Conservation (phyloP, 2,797 vertebrate species). For the Typhlichthys subterraneus region DNA sequence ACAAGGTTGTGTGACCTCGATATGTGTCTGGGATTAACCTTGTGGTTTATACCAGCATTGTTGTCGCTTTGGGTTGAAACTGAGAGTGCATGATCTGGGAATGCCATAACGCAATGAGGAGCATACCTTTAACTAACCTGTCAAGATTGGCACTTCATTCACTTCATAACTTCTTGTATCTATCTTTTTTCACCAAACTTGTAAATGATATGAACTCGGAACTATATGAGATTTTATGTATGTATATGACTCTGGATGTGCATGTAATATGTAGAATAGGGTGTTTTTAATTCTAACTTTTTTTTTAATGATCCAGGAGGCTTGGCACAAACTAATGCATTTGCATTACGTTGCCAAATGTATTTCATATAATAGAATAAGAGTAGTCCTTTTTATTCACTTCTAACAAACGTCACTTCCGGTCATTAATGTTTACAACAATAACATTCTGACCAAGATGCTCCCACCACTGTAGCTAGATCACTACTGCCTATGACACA, state of each 20-base stretch:
- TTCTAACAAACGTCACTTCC: slow-evolving; percentile 68
- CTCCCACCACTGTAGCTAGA: slow-evolving; percentile 1
- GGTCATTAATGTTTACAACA: slow-evolving; percentile 78
- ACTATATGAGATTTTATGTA: slow-evolving; percentile 72
- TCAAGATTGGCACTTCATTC: background rate
- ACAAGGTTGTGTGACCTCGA: background rate
- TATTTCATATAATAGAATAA: slow-evolving; percentile 40
- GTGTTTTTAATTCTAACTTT: slow-evolving; percentile 68
- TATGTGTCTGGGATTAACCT: too few species aligned
- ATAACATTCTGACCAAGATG: background rate
- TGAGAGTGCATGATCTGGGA: too few species aligned
- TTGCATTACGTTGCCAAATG: slow-evolving; percentile 55
- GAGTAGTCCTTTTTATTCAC: slow-evolving; percentile 49
- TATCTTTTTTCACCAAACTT: slow-evolving; percentile 64
- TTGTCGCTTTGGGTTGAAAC: too few species aligned
- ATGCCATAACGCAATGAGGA: background rate
- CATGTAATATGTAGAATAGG: slow-evolving; percentile 77
- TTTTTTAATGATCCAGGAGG: slow-evolving; percentile 57
- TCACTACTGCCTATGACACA: slow-evolving; percentile 31
- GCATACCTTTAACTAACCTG: slow-evolving; percentile 30
- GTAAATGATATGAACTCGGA: slow-evolving; percentile 64
- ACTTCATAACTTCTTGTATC: slow-evolving; percentile 57
- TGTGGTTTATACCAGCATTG: too few species aligned
- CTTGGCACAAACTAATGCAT: slow-evolving; percentile 60
- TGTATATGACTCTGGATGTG: slow-evolving; percentile 69